These are phyloP conservation scores for Imbricaverruca yamaguchii DNA, from an alignment of 2,888 invertebrate genomes.

Conservation along the genomic window DNA sequence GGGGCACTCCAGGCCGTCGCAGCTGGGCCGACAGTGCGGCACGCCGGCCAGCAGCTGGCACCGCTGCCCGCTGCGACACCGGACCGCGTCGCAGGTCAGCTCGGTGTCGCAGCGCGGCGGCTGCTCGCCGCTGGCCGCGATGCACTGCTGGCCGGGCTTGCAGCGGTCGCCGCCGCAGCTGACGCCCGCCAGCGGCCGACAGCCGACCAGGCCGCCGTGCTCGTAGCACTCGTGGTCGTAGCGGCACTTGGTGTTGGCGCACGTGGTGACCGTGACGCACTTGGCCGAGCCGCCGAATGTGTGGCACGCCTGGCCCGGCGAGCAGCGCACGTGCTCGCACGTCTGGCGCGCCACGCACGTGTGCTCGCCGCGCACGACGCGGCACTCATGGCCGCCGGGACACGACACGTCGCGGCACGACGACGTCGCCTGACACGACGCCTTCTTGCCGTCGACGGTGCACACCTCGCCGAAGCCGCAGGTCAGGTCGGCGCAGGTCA, in stretches of 20 bases:
- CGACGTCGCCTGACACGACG: not conserved
- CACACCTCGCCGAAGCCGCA: not conserved
- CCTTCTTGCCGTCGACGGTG: not conserved
- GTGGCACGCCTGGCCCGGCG: not conserved
- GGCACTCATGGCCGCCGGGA: not conserved
- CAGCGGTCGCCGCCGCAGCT: not conserved
- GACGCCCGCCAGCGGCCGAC: not conserved
- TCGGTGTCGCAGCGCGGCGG: not conserved
- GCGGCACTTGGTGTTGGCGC: not conserved
- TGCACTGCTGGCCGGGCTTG: not conserved
- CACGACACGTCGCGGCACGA: not conserved
- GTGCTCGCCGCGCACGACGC: not conserved
- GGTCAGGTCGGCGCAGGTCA: not conserved
- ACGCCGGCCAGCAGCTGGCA: not conserved
- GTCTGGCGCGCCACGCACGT: not conserved
- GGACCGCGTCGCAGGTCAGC: not conserved
- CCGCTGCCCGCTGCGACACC: not conserved
- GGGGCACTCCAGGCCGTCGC: not conserved
- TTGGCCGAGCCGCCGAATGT: not conserved
- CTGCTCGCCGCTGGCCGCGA: not conserved
- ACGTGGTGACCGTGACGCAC: not conserved
- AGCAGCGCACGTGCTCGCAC: not conserved
- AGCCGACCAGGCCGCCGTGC: not conserved
- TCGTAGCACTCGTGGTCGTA: not conserved
- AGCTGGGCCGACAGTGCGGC: not conserved